Base-by-base conservation (phyloP, 2,888 invertebrate species). In the Heliconius cydno region DNA sequence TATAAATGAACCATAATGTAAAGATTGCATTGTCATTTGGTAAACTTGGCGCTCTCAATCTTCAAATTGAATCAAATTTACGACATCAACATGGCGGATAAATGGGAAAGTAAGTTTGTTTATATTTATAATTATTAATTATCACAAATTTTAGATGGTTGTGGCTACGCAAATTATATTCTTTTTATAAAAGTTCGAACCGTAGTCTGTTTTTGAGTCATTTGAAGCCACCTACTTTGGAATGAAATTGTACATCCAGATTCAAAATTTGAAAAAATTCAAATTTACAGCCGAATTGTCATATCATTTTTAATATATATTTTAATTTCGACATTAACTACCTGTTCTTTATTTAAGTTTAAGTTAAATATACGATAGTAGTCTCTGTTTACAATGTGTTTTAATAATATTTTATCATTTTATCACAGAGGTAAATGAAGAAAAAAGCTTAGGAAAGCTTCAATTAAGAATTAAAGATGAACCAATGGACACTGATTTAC, bases 71-170 rank as follows among this genome's bases (percentile, higher is more conserved):
- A 90, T 88, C 87, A 88, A 89, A 86, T 87, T 89, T 91, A 92
- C 89, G 87, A 95, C 95, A 96, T 96, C 97, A 97, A 97, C 95
- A 97, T 97, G 97, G 97, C 97, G 96, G 97, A 97, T 95, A 95
- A 96, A 96, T 96, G 96, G 95, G 96, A 97, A 97, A 96, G 97
- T 97, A 96, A 96, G 96, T 96, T 95, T 94, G 89, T 93, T 94
- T 92, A 88, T 88, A 88, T 91, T 87, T 90, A 88, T 89, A 85
- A 79, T 82, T 79, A 72, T 60, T 57, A 83, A 81, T 79, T 78
- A 77, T 70, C 38, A 65, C 41, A 60, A 22, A 63, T 76, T 66
- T 52, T 81, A 65, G 76, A 72, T 71, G 60, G 38, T 52, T 57
- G 25, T 70, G 57, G 41, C 63, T 78, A 76, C 60, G 15, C 19